phyloP scores from a whole-genome alignment of 2,797 vertebrate species.

The Bovichtus variegatus region DNA sequence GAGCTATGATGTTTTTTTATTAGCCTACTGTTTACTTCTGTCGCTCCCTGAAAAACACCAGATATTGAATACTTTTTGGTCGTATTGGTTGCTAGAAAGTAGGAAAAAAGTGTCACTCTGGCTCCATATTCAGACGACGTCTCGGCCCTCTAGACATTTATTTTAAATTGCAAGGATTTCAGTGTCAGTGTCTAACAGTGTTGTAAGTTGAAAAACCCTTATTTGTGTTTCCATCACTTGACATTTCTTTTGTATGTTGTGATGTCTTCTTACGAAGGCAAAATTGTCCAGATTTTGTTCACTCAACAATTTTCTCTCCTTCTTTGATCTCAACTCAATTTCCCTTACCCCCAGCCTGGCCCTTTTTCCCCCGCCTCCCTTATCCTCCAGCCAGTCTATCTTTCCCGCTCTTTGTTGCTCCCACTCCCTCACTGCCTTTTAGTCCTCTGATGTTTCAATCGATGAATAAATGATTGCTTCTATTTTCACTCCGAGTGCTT shows the following conservation, averaged over 20 bases:
- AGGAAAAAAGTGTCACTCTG: too few relatives aligned
- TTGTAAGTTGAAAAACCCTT: conserved; percentile 1
- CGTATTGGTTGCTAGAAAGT: too few relatives aligned
- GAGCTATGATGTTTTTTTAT: not conserved
- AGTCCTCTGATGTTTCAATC: conserved; percentile 85
- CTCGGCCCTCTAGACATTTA: not conserved
- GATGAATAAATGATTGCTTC: conserved; percentile 88
- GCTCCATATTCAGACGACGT: too few relatives aligned
- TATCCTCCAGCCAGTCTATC: conserved; percentile 59
- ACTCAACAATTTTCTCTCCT: conserved; percentile 35
- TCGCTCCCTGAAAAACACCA: not conserved
- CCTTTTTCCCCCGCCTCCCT: conserved; percentile 15
- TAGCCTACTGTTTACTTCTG: not conserved
- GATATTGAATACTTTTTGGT: not conserved
- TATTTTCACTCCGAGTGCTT: conserved; percentile 80
- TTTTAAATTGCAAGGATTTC: not conserved
- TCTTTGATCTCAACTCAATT: conserved; percentile 53
- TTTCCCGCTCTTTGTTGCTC: conserved; percentile 66
- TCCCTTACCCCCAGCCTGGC: conserved; percentile 14
- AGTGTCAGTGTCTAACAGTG: not conserved
- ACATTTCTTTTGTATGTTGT: not conserved
- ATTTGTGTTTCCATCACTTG: not conserved
- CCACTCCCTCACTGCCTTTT: conserved; percentile 63
- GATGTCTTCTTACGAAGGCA: conserved; percentile 28
- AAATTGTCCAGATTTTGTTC: conserved; percentile 50